Evolutionary conservation across 2,888 invertebrate species (phyloP), one percentile per base, ranked within the genome.

Genomic region (Sarcophaga subvicina): DNA sequence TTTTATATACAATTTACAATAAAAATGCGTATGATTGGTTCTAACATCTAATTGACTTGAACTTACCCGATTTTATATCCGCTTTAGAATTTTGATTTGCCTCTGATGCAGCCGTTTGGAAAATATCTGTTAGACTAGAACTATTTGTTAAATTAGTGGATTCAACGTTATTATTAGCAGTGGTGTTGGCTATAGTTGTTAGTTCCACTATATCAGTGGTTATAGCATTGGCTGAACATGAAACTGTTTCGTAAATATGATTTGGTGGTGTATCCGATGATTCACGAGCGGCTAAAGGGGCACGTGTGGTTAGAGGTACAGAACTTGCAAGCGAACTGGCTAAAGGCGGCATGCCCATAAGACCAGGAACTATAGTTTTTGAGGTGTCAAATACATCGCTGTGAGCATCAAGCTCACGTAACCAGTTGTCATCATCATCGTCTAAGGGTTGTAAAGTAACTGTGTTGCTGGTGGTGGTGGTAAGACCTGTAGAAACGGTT

Each of bases 381-480:
- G 92, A 91, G 20, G 92, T 93, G 82, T 93, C 92, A 72, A 93
- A 93, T 17, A 93, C 92, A 90, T 93, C 92, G 69, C 89, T 90
- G 73, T 92, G 91, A 22, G 92, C 91, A 72, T 92, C 91, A 78
- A 93, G 82, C 85, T 93, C 92, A 49, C 92, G 90, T 77, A 93
- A 78, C 93, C 93, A 93, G 78, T 89, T 90, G 47, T 93, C 93
- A 8, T 91, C 92, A 73, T 91, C 92, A 70, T 85, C 84, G 3
- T 92, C 91, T 49, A 76, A 72, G 12, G 88, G 80, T n/a, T 83
- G 86, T 64, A 83, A 20, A 59, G 76, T 69, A 60, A 59, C 59
- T n/a, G 76, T 27, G 22, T 70, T 5, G 0, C n/a, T 45, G 27
- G 76, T 3, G 0, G 45, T 45, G 12, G 69, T 59, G 66, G 27